Evolutionary conservation across 2,888 invertebrate species (phyloP).

Genomic region (Mantis religiosa): DNA sequence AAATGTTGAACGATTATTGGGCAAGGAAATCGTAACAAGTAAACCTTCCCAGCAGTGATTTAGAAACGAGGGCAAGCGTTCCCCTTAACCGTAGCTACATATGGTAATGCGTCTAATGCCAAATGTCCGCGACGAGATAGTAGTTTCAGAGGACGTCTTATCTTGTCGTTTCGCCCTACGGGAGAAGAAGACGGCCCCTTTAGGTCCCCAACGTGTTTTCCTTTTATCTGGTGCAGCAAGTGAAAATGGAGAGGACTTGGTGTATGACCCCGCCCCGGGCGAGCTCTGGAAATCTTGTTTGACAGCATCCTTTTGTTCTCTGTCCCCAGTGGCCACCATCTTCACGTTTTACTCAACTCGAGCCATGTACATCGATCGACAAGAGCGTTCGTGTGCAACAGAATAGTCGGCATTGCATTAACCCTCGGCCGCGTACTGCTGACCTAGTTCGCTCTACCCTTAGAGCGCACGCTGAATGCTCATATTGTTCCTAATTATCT

Average conservation of each 20-base stretch:
- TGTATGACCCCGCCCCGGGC: neutral
- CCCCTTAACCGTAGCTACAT: neutral
- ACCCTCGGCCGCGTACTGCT: no score
- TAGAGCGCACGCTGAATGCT: no score
- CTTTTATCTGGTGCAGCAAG: neutral
- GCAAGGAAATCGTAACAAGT: no score
- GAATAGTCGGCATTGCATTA: no score
- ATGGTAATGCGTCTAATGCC: neutral
- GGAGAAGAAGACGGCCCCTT: neutral
- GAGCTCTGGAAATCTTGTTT: neutral
- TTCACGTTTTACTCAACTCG: neutral
- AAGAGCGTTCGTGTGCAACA: no score
- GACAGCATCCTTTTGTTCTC: conserved; percentile 17
- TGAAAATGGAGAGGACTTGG: neutral
- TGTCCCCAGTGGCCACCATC: neutral
- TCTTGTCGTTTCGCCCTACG: neutral
- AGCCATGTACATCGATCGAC: neutral
- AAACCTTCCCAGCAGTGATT: no score
- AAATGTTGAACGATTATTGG: no score
- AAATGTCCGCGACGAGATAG: neutral
- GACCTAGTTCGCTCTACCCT: no score
- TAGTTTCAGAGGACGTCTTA: neutral
- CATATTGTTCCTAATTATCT: no score
- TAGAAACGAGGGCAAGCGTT: neutral
- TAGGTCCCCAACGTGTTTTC: neutral